Evolutionary conservation across 2,888 invertebrate species (phyloP), one percentile per base, ranked within the genome.

Genomic region (Lysandra coridon): DNA sequence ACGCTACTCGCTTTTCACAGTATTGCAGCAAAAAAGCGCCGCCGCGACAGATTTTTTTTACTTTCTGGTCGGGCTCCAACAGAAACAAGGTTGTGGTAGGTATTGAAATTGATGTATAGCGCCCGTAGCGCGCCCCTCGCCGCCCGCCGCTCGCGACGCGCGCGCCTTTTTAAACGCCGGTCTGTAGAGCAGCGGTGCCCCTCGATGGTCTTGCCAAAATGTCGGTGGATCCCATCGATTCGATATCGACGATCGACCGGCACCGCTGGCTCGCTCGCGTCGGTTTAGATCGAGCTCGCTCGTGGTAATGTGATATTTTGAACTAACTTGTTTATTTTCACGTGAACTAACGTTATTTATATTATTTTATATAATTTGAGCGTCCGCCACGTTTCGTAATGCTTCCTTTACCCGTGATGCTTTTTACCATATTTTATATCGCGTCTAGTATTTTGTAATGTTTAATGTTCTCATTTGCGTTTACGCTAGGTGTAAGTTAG

Each of bases 301-400:
- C 90, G 89, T 93, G 93, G 92, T 91, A 91, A 92, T 94, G 95
- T 95, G 95, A 95, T 95, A 95, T 95, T 95, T 94, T 94, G 90
- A 91, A 90, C 91, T 91, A 90, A 87, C 90, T 91, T 88, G 88
- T 89, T 92, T 90, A 89, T 86, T 91, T 90, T 89, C 88, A 88
- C 86, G 86, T 87, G 86, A 87, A 87, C 84, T 88, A 85, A 84
- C 87, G 87, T 88, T 91, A 91, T 91, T 90, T 90, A 89, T 89
- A 88, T 87, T 76, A 23, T 87, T 86, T 86, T 88, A 87, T 90
- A 90, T 83, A 84, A 85, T 85, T 85, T 87, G 88, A 87, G 84
- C 87, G 84, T 84, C 89, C 88, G 78, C 76, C 80, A 81, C 85
- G 90, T 88, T 87, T 89, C 2, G 85, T 84, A 82, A 93, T 93